Percentiles rank a stretch among this genome's conserved stretches.
These are phyloP conservation scores for Criorhina ranunculi DNA, from an alignment of 2,888 invertebrate species.

Conservation along the genomic window DNA sequence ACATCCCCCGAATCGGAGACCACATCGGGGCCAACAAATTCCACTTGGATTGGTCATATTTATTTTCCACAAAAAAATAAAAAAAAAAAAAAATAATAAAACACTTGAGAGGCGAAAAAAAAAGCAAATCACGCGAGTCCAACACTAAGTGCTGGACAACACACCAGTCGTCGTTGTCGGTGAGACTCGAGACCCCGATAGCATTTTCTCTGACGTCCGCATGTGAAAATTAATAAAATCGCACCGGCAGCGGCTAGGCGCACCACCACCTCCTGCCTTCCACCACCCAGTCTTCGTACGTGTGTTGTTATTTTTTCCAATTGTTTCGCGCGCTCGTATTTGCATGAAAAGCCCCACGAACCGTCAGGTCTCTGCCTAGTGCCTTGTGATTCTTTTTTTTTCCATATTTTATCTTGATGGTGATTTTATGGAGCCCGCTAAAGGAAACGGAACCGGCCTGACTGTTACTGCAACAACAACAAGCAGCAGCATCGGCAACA, in stretches of 20 bases:
- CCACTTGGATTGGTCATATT: constrained; percentile 39
- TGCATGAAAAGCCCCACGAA: constrained; percentile 55
- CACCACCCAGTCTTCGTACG: not conserved
- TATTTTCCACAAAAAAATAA: not conserved
- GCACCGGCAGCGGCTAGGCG: constrained; percentile 54
- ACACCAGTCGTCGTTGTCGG: constrained; percentile 12
- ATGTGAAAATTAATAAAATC: constrained; percentile 75
- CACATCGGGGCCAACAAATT: constrained; percentile 17
- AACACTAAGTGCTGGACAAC: constrained; percentile 34
- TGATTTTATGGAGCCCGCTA: constrained; percentile 67
- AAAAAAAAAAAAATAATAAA: constrained; percentile 5
- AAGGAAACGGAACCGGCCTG: constrained; percentile 70
- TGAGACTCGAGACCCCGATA: constrained; percentile 15
- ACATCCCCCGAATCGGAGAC: not conserved
- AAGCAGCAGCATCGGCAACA: constrained; percentile 29
- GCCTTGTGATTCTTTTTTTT: constrained; percentile 40
- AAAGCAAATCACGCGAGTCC: constrained; percentile 59
- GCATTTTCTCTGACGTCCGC: constrained; percentile 60
- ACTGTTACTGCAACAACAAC: constrained; percentile 60
- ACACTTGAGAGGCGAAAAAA: not conserved
- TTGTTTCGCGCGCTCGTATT: constrained; percentile 50
- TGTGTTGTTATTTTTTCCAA: constrained; percentile 45
- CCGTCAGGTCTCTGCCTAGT: constrained; percentile 51
- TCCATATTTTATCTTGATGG: constrained; percentile 75
- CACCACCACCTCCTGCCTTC: constrained; percentile 9